Evolutionary conservation across 2,888 invertebrate species (phyloP), one percentile per base, ranked within the genome.

Genomic region (Rhagophthalmus giganteus): DNA sequence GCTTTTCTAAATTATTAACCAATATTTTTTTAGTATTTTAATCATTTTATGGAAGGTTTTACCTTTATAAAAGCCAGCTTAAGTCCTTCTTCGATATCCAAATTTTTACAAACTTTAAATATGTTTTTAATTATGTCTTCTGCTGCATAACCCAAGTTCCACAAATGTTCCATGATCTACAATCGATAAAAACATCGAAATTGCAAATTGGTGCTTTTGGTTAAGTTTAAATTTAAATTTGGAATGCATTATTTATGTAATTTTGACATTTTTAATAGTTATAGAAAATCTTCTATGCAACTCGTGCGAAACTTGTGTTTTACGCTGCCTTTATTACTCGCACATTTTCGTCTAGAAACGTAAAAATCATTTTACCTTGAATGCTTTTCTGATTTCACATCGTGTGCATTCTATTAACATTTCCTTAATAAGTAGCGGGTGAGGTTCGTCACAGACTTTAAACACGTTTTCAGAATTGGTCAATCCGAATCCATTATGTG

Each of bases 381-480:
- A 94, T 0, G 96, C 92, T 61, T 87, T 87, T 52, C 89, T 87
- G 51, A 96, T 85, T 66, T 95, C 87, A 28, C 87, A 88, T 41
- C 83, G 77, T 0, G 82, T 76, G 74, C 98, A 98, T 62, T 85
- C 81, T 57, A 88, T 84, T 34, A 99, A 77, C 95, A 98, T 96
- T 65, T 88, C 85, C 73, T 90, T 88, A 35, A 99, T 87, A 1
- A 95, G 76, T 71, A 95, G 81, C 0, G 99, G 99, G 78, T 98
- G 98, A 0, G 99, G 99, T 75, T 99, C 98, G 74, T 99, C 99
- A 73, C 99, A 99, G 6, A 98, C 96, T 81, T 95, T 96, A 73
- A 97, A 98, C 11, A 99, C 99, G 78, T 96, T 93, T 60, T 90
- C 88, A 37, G 90, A 86, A 59, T 87, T 91, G n/a, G 99, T 88